Evolutionary conservation across 2,113 vertebrate species (phyloP).

Genomic region (Psophia crepitans): DNA sequence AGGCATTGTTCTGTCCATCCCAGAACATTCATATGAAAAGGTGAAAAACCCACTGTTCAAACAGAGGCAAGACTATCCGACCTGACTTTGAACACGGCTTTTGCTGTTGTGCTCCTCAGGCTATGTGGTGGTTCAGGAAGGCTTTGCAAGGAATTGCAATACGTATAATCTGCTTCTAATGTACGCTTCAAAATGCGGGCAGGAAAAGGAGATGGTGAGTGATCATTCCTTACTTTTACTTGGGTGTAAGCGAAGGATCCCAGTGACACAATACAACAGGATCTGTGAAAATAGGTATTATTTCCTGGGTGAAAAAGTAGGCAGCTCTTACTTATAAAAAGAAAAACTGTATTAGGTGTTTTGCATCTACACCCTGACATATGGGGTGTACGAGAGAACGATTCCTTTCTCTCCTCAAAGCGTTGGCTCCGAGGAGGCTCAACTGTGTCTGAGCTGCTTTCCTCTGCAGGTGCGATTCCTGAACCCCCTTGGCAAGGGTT

Average conservation of each 20-base stretch:
- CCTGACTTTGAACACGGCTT: neutral
- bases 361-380: neutral
- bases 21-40: neutral
- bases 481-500: slow-evolving; percentile 15
- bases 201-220: neutral
- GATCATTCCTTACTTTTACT: neutral
- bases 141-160: neutral
- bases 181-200: neutral
- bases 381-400: neutral
- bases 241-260: neutral
- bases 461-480: slow-evolving; percentile 26
- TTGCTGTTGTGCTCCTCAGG: neutral
- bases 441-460: neutral
- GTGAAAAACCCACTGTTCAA: neutral
- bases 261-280: neutral
- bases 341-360: neutral
- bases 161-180: neutral
- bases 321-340: neutral
- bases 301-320: neutral
- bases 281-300: neutral
- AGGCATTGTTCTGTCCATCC: neutral
- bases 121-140: neutral
- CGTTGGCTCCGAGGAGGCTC: neutral
- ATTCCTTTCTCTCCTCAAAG: neutral
- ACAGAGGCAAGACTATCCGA: neutral